Base-by-base conservation (phyloP, 1,140 invertebrate species). In the Helicorthomorpha holstii region DNA sequence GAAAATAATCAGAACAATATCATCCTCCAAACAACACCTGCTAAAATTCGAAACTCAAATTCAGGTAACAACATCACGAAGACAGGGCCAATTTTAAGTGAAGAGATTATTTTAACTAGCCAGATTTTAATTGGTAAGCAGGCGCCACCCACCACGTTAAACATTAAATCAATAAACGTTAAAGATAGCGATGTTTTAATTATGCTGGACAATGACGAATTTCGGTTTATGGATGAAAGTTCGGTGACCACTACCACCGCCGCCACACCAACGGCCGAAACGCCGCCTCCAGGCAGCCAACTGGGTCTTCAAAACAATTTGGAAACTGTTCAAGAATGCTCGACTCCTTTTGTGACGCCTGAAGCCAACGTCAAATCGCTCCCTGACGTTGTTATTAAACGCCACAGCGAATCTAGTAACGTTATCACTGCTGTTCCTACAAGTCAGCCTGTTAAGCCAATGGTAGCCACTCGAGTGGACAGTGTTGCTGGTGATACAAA, bases 171-270 rank as follows among this genome's bases (percentile, higher is more conserved):
- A 7, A 21, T 7, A 22, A 21, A 21, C 19, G 4, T 19, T 19
- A 4, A 7, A 7, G 19, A 7, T 10, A 25, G 19, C 21, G 84
- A 89, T 61, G 70, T 83, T 51, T 66, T 87, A 49, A 75, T 81
- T 24, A 82, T 81, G 51, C 67, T 87, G 60, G 83, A 88, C 63
- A 80, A 78, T 45, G 81, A 81, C 14, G 86, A 90, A 67, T 67
- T 90, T 34, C 73, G 80, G 19, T 91, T 77, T 63, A 89, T 90
- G 86, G 87, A 90, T 63, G 87, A 91, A 61, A 89, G 85, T 65
- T 90, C 85, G 3, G 75, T 88, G 27, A 81, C 83, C 56, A 23
- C 54, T 55, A 1, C 54, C 57, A 7, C 53, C 57, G 16, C 7
- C 7, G 3, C 58, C 61, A 27, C 58, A 55, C 58, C 59, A 25